These are phyloP conservation scores for Pteronotus mesoamericanus DNA, from an alignment of 2,797 vertebrate species.

Conservation along the genomic window DNA sequence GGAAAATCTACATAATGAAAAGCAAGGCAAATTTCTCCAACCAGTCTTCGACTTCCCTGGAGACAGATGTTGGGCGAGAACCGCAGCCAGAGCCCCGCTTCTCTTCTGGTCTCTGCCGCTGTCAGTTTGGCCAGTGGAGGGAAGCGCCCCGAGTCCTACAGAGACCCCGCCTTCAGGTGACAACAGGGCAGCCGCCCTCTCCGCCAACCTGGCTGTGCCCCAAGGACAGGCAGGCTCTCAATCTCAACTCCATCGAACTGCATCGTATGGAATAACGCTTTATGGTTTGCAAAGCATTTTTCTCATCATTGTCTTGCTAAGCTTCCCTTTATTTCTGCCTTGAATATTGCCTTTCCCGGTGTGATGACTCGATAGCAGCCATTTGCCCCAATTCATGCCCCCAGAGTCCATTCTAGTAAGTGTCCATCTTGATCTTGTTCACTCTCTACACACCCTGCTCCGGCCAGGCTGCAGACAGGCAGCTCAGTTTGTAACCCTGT, in stretches of 20 bases:
- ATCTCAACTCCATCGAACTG: background rate
- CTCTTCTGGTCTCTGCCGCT: background rate
- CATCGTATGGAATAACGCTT: background rate
- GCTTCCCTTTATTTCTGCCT: background rate
- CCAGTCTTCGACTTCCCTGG: background rate
- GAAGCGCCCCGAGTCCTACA: too few species aligned
- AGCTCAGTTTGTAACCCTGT: background rate
- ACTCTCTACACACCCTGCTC: background rate
- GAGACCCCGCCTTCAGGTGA: background rate
- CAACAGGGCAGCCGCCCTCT: background rate
- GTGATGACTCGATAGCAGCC: background rate
- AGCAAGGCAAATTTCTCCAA: background rate
- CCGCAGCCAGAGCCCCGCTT: background rate
- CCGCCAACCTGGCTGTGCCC: background rate
- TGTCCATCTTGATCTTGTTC: too few species aligned
- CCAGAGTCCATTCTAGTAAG: background rate
- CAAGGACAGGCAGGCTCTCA: background rate
- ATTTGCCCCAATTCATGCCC: background rate
- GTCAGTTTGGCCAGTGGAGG: background rate
- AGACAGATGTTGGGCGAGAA: background rate
- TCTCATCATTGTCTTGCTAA: background rate
- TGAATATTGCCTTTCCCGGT: background rate
- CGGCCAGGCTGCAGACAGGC: background rate
- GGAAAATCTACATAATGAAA: background rate
- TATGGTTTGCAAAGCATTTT: background rate